Percentiles rank a stretch among this genome's conserved stretches.
Conservation (phyloP, 2,888 invertebrate genomes). For the Hyppa rectilinea region DNA sequence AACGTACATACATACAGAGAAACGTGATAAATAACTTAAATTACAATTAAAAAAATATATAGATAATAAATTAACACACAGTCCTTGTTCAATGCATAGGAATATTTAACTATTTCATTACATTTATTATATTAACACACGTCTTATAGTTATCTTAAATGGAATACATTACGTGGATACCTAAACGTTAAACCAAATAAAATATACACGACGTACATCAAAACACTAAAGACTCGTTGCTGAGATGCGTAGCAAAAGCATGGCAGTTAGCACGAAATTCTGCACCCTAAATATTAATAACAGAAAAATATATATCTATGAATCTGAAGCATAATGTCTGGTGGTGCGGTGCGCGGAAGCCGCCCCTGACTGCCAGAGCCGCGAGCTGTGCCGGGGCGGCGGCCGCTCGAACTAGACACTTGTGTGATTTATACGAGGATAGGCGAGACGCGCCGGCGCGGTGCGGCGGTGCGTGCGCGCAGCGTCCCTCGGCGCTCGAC, state of each 20-base stretch:
- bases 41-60: slow-evolving; percentile 80
- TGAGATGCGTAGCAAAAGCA: slow-evolving; percentile 88
- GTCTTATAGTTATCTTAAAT: slow-evolving; percentile 86
- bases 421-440: slow-evolving; percentile 69
- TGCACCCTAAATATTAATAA: slow-evolving; percentile 87
- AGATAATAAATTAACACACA: slow-evolving; percentile 89
- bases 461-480: slow-evolving; percentile 61
- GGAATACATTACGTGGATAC: slow-evolving; percentile 88
- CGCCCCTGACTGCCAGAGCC: slow-evolving; percentile 44
- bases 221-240: slow-evolving; percentile 84
- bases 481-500: slow-evolving; percentile 81
- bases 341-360: slow-evolving; percentile 65
- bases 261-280: slow-evolving; percentile 88
- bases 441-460: slow-evolving; percentile 62
- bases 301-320: slow-evolving; percentile 84
- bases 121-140: slow-evolving; percentile 83
- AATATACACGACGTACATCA: slow-evolving; percentile 77
- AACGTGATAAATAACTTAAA: slow-evolving; percentile 89
- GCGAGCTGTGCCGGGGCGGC: slow-evolving; percentile 52
- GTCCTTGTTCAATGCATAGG: slow-evolving; percentile 88
- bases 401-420: slow-evolving; percentile 69
- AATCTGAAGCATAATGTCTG: slow-evolving; percentile 80
- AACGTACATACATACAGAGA: slow-evolving; percentile 75
- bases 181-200: slow-evolving; percentile 81
- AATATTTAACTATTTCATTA: slow-evolving; percentile 85